A percentile compares a stretch with the other conserved stretches of the same genome.
Conservation (phyloP, 2,797 vertebrate genomes). For the Salmo trutta region DNA sequence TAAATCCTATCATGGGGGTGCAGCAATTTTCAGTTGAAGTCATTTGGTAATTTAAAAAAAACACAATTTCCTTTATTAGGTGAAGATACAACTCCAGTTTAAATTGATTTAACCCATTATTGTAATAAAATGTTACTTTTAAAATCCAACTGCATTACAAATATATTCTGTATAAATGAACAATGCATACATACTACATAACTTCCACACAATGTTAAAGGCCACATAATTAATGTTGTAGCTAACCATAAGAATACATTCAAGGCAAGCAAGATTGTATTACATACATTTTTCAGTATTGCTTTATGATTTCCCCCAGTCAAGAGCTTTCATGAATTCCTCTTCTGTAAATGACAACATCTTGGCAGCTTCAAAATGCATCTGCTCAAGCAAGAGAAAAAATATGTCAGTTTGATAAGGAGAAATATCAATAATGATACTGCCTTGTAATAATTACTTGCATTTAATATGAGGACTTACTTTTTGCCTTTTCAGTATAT, state of each 20-base stretch:
- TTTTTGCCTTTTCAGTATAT: slow-evolving; percentile 95
- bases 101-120: neutral
- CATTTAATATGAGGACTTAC: slow-evolving; percentile 59
- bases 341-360: slow-evolving; percentile 97
- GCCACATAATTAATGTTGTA: neutral
- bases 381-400: slow-evolving; percentile 69
- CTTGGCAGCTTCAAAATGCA: slow-evolving; percentile 96
- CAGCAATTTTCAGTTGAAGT: neutral
- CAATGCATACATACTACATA: too few relatives aligned
- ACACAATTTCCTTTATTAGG: slow-evolving; percentile 13
- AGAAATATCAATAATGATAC: neutral
- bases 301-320: slow-evolving; percentile 82
- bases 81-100: neutral
- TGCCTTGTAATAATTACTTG: neutral
- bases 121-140: neutral
- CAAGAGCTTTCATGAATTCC: slow-evolving; percentile 92
- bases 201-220: neutral
- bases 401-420: neutral
- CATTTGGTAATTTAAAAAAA: neutral
- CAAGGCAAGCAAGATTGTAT: neutral
- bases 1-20: neutral
- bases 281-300: neutral
- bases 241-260: neutral
- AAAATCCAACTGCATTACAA: neutral
- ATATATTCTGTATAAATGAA: neutral